Base-by-base conservation (phyloP, 1,140 invertebrate species). In the Zaprionus vittiger region DNA sequence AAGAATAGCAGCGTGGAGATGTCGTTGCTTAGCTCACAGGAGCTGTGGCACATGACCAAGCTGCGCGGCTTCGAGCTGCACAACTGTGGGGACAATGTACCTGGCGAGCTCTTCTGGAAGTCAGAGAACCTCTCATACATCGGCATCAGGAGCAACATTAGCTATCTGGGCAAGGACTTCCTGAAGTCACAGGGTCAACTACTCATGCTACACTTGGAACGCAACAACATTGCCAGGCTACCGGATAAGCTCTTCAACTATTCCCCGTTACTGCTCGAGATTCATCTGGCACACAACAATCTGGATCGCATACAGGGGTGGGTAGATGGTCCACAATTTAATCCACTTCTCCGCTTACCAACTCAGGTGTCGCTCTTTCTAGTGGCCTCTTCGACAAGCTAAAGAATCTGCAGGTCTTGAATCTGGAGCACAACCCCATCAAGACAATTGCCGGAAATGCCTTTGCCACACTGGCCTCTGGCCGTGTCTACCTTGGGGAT, bases 341-440 rank as follows among this genome's bases (percentile, higher is more conserved):
- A 5, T 34, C 14, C 17, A 52, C 6, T 7, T 47, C 4, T 26
- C n/a, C 5, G 5, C 17, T 3, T n/a, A 34, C 4, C 15, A 44
- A 15, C 14, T 24, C 28, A 24, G 24, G 1, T 15, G 0, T 17
- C 49, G 22, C 20, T 47, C 5, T 4, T 54, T 49, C 0, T 28
- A 90, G 85, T 7, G 86, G 81, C 5, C 86, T 90, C 1, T 90
- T 90, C 15, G 82, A 82, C 37, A 91, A 80, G 26, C 26, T 90
- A 0, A 70, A 47, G 15, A 80, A 91, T 47, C 73, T 90, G n/a
- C 73, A 82, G 34, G 74, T 91, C 6, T 60, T 90, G 14, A 90
- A 90, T 62, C 56, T 90, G 60, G 85, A 90, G 65, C 70, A 85
- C 37, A 90, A 90, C 76, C 85, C 86, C 7, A 86, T 90, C n/a